phyloP scores from a whole-genome alignment of 2,797 vertebrate species.

The Spinus pinus region DNA sequence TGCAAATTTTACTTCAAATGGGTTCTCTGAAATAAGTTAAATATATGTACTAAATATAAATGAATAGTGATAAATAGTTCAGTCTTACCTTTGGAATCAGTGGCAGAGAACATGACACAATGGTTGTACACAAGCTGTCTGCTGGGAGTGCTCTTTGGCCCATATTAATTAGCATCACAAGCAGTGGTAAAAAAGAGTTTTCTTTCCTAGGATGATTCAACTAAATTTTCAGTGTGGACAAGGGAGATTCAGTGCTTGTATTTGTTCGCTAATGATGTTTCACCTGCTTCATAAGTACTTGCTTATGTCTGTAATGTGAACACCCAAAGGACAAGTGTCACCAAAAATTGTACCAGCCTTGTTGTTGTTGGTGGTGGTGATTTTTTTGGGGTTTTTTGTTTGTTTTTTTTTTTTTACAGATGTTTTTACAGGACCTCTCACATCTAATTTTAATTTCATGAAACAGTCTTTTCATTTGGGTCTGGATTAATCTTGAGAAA shows the following conservation, averaged over 20 bases:
- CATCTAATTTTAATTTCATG: background rate
- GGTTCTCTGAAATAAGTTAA: background rate
- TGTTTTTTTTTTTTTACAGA: background rate
- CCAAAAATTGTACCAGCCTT: background rate
- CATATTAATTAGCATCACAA: background rate
- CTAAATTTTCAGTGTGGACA: background rate
- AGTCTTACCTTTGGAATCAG: background rate
- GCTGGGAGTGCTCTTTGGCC: background rate
- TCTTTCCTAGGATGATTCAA: background rate
- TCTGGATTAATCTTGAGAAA: background rate
- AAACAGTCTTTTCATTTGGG: background rate
- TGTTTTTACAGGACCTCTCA: background rate
- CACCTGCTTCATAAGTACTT: background rate
- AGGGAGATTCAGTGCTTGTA: background rate
- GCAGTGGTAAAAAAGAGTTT: background rate
- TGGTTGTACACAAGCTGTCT: background rate
- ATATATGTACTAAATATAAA: background rate
- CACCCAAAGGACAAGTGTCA: background rate
- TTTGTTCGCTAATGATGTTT: background rate
- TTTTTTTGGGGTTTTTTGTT: background rate
- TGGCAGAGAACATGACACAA: no score
- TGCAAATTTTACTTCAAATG: background rate
- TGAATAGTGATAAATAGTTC: background rate
- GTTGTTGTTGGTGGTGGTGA: background rate
- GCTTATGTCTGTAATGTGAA: background rate